These are phyloP conservation scores for Jaculus jaculus DNA, from an alignment of 2,113 vertebrate species.

Conservation along the genomic window DNA sequence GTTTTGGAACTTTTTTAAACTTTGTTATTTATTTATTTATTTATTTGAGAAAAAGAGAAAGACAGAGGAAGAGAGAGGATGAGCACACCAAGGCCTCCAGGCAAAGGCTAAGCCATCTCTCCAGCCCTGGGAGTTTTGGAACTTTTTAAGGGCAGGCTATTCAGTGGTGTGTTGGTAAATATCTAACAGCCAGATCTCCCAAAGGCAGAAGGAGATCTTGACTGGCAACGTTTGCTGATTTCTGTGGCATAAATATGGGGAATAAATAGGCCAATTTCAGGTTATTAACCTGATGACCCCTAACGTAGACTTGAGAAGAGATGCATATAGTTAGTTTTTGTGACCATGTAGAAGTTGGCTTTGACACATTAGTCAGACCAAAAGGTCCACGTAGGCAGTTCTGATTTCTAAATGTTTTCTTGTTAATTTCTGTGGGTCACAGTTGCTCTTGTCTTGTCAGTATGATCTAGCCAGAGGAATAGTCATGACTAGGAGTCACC, in stretches of 20 bases:
- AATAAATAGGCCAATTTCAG: neutral
- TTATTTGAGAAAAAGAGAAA: too few species aligned
- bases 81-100: too few species aligned
- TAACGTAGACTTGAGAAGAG: slow-evolving; percentile 3
- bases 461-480: neutral
- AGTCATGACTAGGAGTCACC: neutral
- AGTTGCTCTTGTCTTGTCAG: neutral
- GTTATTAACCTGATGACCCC: neutral
- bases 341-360: neutral
- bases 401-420: slow-evolving; percentile 31
- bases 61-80: too few species aligned
- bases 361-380: neutral
- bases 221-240: slow-evolving; percentile 8
- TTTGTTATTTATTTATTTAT: too few species aligned
- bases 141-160: neutral
- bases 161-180: neutral
- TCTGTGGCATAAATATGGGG: neutral
- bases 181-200: slow-evolving; percentile 9
- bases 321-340: neutral
- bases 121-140: neutral
- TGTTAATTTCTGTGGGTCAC: neutral
- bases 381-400: neutral
- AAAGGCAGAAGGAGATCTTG: neutral
- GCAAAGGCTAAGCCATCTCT: too few species aligned
- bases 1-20: too few species aligned